A percentile compares a stretch with the other conserved stretches of the same genome.
These are phyloP conservation scores for Drosophila sproati DNA, from an alignment of 1,140 invertebrate species.

Conservation along the genomic window DNA sequence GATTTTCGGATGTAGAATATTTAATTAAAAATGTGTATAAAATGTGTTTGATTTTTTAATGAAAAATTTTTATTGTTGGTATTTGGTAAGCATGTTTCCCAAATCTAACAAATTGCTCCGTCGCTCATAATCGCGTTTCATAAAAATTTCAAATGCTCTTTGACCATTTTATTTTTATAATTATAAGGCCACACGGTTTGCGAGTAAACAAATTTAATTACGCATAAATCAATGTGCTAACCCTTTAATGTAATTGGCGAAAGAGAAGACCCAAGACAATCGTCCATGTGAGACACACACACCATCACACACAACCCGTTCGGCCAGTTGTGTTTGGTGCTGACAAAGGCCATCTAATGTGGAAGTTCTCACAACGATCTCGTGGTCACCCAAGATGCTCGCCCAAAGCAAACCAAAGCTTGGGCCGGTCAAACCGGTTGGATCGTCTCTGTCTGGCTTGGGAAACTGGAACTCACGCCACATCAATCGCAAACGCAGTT, in stretches of 20 bases:
- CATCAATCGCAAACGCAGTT: constrained; percentile 45
- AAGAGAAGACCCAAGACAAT: constrained; percentile 27
- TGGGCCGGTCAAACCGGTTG: constrained; percentile 84
- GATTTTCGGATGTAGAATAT: constrained; percentile 68
- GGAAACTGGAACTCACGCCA: constrained; percentile 64
- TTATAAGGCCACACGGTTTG: neutral
- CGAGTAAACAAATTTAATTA: constrained; percentile 60
- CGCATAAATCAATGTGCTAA: constrained; percentile 67
- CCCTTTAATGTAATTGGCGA: constrained; percentile 40
- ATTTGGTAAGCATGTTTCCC: too few relatives aligned
- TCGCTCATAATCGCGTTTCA: too few relatives aligned
- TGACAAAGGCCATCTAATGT: constrained; percentile 74
- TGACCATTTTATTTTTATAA: constrained; percentile 1
- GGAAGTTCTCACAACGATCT: constrained; percentile 68
- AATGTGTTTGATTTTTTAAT: constrained; percentile 3
- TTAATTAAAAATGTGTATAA: constrained; percentile 67
- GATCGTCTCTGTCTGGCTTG: constrained; percentile 25
- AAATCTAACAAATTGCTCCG: too few relatives aligned
- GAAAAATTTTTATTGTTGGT: neutral
- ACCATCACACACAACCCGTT: constrained; percentile 49
- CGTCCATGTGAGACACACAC: constrained; percentile 3
- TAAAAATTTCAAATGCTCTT: neutral
- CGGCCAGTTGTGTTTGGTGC: constrained; percentile 61
- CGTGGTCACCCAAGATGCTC: constrained; percentile 71
- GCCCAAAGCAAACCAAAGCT: constrained; percentile 36